Evolutionary conservation across 2,797 vertebrate genomes (phyloP).

Genomic region (Lateolabrax maculatus): DNA sequence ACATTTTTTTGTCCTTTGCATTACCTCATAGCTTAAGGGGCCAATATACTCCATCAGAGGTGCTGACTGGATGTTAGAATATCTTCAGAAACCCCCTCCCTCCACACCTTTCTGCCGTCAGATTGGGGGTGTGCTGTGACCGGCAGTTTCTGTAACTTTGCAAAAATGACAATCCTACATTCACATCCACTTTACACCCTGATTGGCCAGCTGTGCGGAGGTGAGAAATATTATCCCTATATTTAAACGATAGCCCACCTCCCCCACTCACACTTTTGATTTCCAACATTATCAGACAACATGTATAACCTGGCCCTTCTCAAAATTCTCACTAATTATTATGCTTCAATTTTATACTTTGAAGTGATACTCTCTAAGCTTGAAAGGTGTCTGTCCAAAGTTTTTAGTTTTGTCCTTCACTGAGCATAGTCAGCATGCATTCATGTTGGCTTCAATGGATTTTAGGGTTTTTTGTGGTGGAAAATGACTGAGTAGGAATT

Average conservation of each 20-base stretch:
- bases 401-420: neutral
- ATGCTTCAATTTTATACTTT: neutral
- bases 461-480: neutral
- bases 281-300: neutral
- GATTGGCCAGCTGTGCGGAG: no score
- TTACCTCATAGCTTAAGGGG: neutral
- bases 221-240: neutral
- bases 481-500: no score
- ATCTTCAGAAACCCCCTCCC: neutral
- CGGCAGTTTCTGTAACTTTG: neutral
- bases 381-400: neutral
- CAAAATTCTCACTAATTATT: neutral
- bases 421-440: neutral
- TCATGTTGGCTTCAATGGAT: neutral
- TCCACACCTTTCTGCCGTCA: neutral
- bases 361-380: neutral
- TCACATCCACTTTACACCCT: neutral
- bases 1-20: neutral
- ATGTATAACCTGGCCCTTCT: neutral
- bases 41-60: neutral
- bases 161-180: neutral
- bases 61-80: neutral
- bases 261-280: neutral
- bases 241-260: neutral
- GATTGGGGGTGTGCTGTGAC: neutral